A percentile compares a stretch with the other conserved stretches of the same genome.
phyloP scores from a whole-genome alignment of 2,888 invertebrate species.

The Taphrorychus bicolor region DNA sequence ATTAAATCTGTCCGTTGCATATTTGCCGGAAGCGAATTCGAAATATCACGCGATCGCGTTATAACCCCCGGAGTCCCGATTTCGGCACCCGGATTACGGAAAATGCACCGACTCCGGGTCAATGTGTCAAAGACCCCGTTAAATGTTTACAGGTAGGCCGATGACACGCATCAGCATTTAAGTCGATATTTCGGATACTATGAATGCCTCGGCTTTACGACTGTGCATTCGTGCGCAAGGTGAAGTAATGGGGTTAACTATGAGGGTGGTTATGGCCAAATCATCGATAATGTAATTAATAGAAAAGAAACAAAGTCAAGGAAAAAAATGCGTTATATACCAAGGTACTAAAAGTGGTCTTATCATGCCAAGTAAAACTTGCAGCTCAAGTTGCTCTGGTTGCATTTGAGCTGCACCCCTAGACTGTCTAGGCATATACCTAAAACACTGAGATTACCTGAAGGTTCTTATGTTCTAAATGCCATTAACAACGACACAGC shows the following conservation, averaged over 20 bases:
- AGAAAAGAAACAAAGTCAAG: too few relatives aligned
- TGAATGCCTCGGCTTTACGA: background rate
- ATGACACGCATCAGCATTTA: constrained; percentile 45
- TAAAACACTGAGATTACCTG: too few relatives aligned
- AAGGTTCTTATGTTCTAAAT: too few relatives aligned
- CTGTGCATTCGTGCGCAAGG: background rate
- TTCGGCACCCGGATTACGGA: constrained; percentile 29
- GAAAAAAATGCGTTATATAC: too few relatives aligned
- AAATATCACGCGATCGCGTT: constrained; percentile 41
- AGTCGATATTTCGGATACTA: constrained; percentile 29
- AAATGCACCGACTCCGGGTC: constrained; percentile 48
- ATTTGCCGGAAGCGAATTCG: constrained; percentile 16
- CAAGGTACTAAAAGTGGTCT: too few relatives aligned
- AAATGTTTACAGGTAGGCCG: constrained; percentile 50
- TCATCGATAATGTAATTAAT: too few relatives aligned
- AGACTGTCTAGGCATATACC: too few relatives aligned
- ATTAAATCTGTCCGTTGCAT: constrained; percentile 2
- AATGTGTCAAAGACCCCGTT: constrained; percentile 52
- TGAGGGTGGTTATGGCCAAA: too few relatives aligned
- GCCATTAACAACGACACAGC: too few relatives aligned
- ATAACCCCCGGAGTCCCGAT: constrained; percentile 10
- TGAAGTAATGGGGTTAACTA: background rate
- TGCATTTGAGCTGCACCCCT: too few relatives aligned
- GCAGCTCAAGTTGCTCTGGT: too few relatives aligned
- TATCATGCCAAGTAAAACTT: too few relatives aligned